Base-by-base conservation (phyloP, 1,140 invertebrate species). In the Dreissena polymorpha region DNA sequence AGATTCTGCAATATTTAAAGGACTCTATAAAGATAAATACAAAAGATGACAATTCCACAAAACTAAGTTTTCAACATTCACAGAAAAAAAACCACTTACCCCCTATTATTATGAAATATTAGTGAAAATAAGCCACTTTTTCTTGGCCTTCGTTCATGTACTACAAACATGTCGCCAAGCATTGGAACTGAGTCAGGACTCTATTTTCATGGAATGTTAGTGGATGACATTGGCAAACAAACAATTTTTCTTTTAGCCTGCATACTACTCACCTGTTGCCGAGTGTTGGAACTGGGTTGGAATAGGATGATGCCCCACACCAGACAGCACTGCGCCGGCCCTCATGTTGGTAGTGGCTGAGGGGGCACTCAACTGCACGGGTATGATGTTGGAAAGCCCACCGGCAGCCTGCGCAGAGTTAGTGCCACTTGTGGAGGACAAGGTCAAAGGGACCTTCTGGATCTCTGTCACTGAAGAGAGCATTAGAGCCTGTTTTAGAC, bases 131-230 rank as follows among this genome's bases (percentile, higher is more conserved):
- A 69, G 8, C 21, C 5, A 18, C 18, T 23, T 3, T 16, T 5
- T n/a, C 6, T 23, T 27, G 5, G n/a, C 27, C 16, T n/a, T 69
- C 18, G 7, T 21, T 27, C n/a, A 69, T n/a, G 57, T n/a, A 25
- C 27, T n/a, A n/a, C 70, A 71, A 0, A 82, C 63, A 27, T 60
- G 13, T n/a, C 70, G 60, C 0, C 79, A 29, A 10, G 74, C 70
- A 1, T 73, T 82, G 50, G 79, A 74, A 53, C 79, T 82, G 23
- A 74, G 39, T 39, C n/a, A n/a, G n/a, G n/a, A n/a, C n/a, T n/a
- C n/a, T n/a, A n/a, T n/a, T n/a, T n/a, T n/a, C n/a, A n/a, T n/a
- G n/a, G n/a, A n/a, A n/a, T n/a, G n/a, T n/a, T n/a, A n/a, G n/a
- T n/a, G n/a, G n/a, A n/a, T n/a, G n/a, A n/a, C n/a, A n/a, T n/a